Evolutionary conservation across 2,113 vertebrate species (phyloP), one percentile per base, ranked within the genome.

Genomic region (Poecile atricapillus): DNA sequence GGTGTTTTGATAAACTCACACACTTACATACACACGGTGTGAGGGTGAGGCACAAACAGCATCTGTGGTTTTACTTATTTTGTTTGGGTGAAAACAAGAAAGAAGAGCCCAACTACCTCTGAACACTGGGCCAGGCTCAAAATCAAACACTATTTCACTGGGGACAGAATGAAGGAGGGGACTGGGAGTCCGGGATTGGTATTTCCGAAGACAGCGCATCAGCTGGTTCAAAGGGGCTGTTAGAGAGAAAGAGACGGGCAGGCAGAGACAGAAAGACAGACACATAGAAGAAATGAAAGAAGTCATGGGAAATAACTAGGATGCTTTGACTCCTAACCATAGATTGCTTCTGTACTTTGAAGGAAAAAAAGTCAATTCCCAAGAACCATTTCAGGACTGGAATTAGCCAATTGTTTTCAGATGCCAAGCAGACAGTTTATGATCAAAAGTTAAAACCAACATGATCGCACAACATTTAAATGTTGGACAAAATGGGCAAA

Each of bases 111-210:
- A 99, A 98, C 99, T 99, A 99, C 99, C 99, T 99, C 99, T 98
- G 98, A 98, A 99, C 98, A 99, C 98, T 97, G 99, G 99, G 98
- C 99, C 99, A 98, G 99, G 98, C 98, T 99, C 99, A 99, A 99
- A 99, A 99, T 99, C 99, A 99, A 99, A 99, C 97, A 99, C 99
- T 99, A 99, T 99, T 98, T 99, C 99, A 99, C 99, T 99, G 99
- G 99, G 99, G 98, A 98, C 98, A 99, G 99, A 99, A 99, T 99
- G 99, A 97, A 99, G 99, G 98, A 99, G 98, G 98, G 99, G 99
- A 98, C 98, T 99, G 98, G 99, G 98, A 98, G 98, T 99, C 99
- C 99, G 98, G 98, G 98, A 99, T 98, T 99, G 98, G 98, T 98
- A 99, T 98, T 99, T 99, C 99, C 99, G 99, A 98, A 99, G 99